Evolutionary conservation across 2,113 vertebrate genomes (phyloP), one percentile per base, ranked within the genome.

Genomic region (Percopsis transmontana): DNA sequence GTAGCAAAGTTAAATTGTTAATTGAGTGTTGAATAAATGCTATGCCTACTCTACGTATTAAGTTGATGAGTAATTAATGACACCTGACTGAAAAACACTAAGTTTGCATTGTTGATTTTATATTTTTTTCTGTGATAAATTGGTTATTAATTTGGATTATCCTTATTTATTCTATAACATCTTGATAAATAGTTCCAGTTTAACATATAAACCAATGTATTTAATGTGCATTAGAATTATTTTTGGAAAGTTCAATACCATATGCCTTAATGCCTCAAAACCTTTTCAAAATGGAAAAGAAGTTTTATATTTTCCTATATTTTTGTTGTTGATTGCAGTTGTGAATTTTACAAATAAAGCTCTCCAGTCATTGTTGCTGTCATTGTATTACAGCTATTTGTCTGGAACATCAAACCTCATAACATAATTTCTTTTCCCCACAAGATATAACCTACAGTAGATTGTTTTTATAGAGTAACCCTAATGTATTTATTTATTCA

Each of bases 281-380:
- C 55, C 83, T 87, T 85, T 85, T 68, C 60, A 56, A 76, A 86
- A 90, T 90, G 77, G 85, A 80, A 85, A 82, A 80, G 86, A 68
- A 86, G 75, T 80, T 92, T 87, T 90, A 85, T 90, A 90, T 89
- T 86, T 87, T 84, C 86, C 23, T 58, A 86, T 88, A 87, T 76
- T 58, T 87, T 88, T 86, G 79, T 86, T 79, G 58, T 84, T 77
- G 79, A 85, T 86, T 89, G 81, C 85, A 86, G 85, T 83, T 86
- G 84, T 81, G 62, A 78, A 89, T 88, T 91, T 90, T 89, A 90
- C 85, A 89, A 93, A 92, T 92, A 92, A 92, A 92, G 60, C n/a
- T 69, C 42, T 72, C 27, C 11, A 59, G 38, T 39, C 33, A 23
- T 67, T 71, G 45, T 0, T 2, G 9, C 12, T 57, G 53, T 65